phyloP scores from a whole-genome alignment of 1,140 invertebrate genomes.

The Diorhabda sublineata region DNA sequence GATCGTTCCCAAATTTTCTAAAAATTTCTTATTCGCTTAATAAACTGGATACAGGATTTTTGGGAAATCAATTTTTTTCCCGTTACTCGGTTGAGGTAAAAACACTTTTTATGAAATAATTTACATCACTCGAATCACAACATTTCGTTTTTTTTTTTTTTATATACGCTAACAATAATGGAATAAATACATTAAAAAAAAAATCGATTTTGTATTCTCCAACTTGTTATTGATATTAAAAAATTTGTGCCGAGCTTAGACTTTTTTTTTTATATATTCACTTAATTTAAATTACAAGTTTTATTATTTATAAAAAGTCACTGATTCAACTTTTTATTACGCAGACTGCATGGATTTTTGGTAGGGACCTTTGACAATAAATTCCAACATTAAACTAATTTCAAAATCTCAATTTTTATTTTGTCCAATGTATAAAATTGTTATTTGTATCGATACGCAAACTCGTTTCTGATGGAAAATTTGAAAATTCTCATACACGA shows the following conservation, averaged over 20 bases:
- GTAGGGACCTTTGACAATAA: background rate
- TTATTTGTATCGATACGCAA: too few species aligned
- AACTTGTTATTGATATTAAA: constrained; percentile 8
- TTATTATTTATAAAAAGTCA: constrained; percentile 16
- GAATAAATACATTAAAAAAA: background rate
- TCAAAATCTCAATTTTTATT: too few species aligned
- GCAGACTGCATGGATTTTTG: constrained; percentile 26
- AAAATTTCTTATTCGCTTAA: too few species aligned
- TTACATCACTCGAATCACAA: background rate
- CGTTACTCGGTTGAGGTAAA: too few species aligned
- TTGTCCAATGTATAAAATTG: too few species aligned
- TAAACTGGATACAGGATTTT: too few species aligned
- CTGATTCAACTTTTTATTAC: constrained; percentile 9
- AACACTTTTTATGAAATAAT: too few species aligned
- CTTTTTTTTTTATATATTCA: constrained; percentile 4
- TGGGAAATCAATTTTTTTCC: too few species aligned
- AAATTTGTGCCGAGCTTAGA: constrained; percentile 17
- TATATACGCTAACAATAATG: background rate
- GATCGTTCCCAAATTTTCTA: too few species aligned
- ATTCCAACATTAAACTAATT: too few species aligned
- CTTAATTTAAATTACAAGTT: constrained; percentile 9
- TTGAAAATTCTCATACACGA: too few species aligned
- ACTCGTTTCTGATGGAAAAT: too few species aligned
- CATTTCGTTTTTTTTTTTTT: background rate
- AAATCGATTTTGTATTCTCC: background rate